These are phyloP conservation scores for Polietes domitor DNA, from an alignment of 2,888 invertebrate species.

Conservation along the genomic window DNA sequence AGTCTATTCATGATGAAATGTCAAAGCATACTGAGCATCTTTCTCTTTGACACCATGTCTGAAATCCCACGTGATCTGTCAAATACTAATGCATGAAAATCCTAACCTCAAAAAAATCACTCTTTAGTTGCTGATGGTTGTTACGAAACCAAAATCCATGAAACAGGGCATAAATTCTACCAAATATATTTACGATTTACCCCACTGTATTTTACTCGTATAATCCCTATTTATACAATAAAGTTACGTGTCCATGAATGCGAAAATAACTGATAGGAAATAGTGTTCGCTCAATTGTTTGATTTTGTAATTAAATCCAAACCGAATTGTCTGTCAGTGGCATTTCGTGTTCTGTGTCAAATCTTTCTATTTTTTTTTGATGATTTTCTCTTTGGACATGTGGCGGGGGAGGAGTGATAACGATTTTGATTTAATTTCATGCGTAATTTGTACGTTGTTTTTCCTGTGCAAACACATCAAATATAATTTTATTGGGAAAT, in stretches of 20 bases:
- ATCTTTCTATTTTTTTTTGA: slow-evolving; percentile 39
- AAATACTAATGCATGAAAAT: no score
- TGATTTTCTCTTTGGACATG: not conserved
- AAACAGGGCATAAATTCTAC: not conserved
- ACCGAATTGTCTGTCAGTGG: slow-evolving; percentile 47
- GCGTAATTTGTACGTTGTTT: slow-evolving; percentile 34
- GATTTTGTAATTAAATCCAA: slow-evolving; percentile 57
- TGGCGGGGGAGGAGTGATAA: slow-evolving; percentile 24
- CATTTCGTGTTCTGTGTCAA: slow-evolving; percentile 41
- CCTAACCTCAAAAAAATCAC: no score
- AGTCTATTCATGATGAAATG: no score
- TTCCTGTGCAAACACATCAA: slow-evolving; percentile 38
- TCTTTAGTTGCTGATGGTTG: no score
- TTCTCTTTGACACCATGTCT: no score
- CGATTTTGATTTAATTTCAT: slow-evolving; percentile 58
- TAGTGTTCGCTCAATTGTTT: slow-evolving; percentile 39
- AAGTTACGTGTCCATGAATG: slow-evolving; percentile 57
- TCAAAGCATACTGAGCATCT: no score
- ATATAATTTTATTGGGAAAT: slow-evolving; percentile 50
- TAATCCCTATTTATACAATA: slow-evolving; percentile 35
- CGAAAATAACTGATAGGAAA: slow-evolving; percentile 38
- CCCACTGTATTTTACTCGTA: slow-evolving; percentile 23
- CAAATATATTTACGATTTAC: no score
- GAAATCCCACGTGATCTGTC: no score
- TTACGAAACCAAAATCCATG: no score